Conservation (phyloP, 2,113 vertebrate genomes). For the Elachura formosa region DNA sequence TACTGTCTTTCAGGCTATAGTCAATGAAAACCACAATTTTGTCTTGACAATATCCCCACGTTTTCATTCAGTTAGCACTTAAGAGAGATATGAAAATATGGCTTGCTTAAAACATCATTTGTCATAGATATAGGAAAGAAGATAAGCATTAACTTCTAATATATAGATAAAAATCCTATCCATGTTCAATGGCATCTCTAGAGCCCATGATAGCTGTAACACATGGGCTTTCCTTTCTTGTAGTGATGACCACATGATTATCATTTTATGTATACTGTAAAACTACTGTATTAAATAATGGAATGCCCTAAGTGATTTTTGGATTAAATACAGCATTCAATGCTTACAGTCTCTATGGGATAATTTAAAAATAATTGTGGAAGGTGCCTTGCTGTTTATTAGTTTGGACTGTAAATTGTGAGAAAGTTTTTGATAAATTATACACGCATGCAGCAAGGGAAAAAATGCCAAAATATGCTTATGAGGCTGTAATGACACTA, state of each 20-base stretch:
- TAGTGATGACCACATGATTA: background rate
- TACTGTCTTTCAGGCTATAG: background rate
- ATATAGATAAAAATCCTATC: background rate
- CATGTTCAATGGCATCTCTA: background rate
- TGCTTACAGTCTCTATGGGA: background rate
- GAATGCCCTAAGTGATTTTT: background rate
- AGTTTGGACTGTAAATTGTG: constrained; percentile 35
- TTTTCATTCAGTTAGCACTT: background rate
- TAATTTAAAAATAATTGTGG: constrained; percentile 61
- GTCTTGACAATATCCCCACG: background rate
- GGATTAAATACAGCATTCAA: background rate
- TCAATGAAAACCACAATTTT: background rate
- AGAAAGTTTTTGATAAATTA: constrained; percentile 60
- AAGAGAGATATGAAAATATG: background rate
- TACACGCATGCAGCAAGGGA: background rate
- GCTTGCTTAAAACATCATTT: background rate
- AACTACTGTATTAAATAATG: background rate
- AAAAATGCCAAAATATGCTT: constrained; percentile 31
- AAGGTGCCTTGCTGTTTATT: constrained; percentile 50
- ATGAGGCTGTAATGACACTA: constrained; percentile 22
- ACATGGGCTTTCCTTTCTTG: background rate
- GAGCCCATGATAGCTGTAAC: background rate
- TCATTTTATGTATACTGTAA: constrained; percentile 10
- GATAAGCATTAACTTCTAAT: background rate
- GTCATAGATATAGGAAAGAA: background rate